Conservation (phyloP, 1,140 invertebrate genomes). For the Aphidius gifuensis region DNA sequence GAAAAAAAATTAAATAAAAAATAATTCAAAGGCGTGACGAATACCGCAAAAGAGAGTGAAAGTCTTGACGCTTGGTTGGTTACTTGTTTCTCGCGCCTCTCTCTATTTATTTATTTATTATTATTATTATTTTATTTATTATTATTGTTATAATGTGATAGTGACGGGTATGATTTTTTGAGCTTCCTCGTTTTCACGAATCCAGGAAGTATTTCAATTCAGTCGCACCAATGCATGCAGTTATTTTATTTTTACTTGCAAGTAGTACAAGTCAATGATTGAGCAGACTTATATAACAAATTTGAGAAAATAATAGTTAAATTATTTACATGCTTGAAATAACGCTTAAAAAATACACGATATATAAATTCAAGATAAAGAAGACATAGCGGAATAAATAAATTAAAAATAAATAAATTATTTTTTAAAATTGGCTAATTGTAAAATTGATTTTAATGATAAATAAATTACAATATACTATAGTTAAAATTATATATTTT, state of each 20-base stretch:
- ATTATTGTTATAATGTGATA: background rate
- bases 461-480: no score
- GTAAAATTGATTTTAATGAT: no score
- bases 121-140: conserved; percentile 10
- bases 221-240: background rate
- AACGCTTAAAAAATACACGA: background rate
- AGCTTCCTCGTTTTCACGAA: conserved; percentile 27
- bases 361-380: background rate
- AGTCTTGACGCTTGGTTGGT: conserved; percentile 24
- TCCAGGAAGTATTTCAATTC: conserved; percentile 23
- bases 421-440: no score
- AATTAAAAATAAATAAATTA: no score
- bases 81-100: background rate
- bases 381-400: conserved; percentile 1
- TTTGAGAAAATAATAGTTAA: background rate
- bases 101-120: background rate
- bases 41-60: conserved; percentile 22
- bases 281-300: conserved; percentile 3
- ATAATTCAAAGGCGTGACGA: conserved; percentile 19
- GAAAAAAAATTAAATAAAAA: conserved; percentile 16
- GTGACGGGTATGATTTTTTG: conserved; percentile 9
- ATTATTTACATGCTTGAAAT: conserved; percentile 7
- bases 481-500: no score
- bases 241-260: conserved; percentile 10
- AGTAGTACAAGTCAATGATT: background rate